These are phyloP conservation scores for Parambassis ranga DNA, from an alignment of 2,797 vertebrate genomes.

Conservation along the genomic window DNA sequence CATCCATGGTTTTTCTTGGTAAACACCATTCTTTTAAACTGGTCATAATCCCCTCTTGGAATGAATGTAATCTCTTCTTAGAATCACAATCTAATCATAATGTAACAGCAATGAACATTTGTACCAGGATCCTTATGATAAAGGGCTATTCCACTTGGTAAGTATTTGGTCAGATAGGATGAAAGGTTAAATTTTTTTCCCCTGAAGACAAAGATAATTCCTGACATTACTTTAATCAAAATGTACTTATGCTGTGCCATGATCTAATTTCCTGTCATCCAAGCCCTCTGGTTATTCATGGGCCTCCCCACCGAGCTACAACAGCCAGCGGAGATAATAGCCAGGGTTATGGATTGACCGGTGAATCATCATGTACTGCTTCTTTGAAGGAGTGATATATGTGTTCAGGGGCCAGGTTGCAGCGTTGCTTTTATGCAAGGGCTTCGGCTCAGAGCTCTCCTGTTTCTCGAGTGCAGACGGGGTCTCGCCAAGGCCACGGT, in stretches of 20 bases:
- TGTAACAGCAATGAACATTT: too few relatives aligned
- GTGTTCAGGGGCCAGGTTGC: constrained; percentile 70
- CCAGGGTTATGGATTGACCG: constrained; percentile 59
- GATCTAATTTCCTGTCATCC: constrained; percentile 60
- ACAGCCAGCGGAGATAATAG: constrained; percentile 57
- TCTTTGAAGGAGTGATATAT: constrained; percentile 59
- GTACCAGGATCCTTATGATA: too few relatives aligned
- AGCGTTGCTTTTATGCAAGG: constrained; percentile 62
- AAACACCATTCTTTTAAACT: too few relatives aligned
- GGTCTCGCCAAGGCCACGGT: constrained; percentile 83
- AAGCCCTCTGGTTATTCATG: constrained; percentile 42
- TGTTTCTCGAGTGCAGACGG: constrained; percentile 83
- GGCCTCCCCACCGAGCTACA: not conserved
- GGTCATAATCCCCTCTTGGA: too few relatives aligned
- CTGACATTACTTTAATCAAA: constrained; percentile 61
- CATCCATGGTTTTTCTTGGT: too few relatives aligned
- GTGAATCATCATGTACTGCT: constrained; percentile 51
- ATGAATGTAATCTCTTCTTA: too few relatives aligned
- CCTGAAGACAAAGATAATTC: constrained; percentile 43
- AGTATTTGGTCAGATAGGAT: constrained; percentile 4
- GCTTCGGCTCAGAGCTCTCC: constrained; percentile 80
- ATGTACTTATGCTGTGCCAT: constrained; percentile 51
- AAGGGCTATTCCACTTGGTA: not conserved
- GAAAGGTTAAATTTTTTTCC: constrained; percentile 29
- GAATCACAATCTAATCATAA: too few relatives aligned